phyloP scores from a whole-genome alignment of 2,888 invertebrate species.

The Eremobia ochroleuca region DNA sequence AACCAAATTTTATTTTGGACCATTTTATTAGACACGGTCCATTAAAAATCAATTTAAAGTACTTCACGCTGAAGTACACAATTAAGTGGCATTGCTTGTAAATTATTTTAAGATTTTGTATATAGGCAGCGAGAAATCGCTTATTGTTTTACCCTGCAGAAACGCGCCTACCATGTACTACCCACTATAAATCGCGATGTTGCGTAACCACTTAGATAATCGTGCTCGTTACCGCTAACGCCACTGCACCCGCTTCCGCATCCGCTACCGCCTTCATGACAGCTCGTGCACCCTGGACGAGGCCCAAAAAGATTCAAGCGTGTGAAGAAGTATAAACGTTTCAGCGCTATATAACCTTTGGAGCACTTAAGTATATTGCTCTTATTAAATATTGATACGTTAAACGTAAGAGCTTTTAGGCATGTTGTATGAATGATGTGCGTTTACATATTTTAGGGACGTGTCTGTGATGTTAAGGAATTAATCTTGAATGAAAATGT shows the following conservation, averaged over 20 bases:
- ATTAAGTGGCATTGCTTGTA: neutral
- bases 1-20: too few species aligned
- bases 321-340: slow-evolving; percentile 60
- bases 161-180: too few species aligned
- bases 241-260: neutral
- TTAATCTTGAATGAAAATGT: slow-evolving; percentile 40
- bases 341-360: slow-evolving; percentile 56
- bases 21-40: too few species aligned
- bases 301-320: slow-evolving; percentile 47
- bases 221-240: too few species aligned
- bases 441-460: slow-evolving; percentile 45
- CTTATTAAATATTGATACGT: slow-evolving; percentile 72
- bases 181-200: neutral
- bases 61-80: too few species aligned
- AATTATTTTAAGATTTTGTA: neutral
- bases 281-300: neutral
- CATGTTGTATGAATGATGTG: slow-evolving; percentile 52
- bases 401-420: slow-evolving; percentile 58
- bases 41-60: too few species aligned
- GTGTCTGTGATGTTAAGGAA: slow-evolving; percentile 35
- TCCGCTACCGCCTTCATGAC: neutral
- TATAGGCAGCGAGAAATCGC: neutral
- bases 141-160: neutral
- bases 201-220: neutral
- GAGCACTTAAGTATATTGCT: slow-evolving; percentile 70